phyloP scores from a whole-genome alignment of 2,888 invertebrate species.

The Thalpophila matura region DNA sequence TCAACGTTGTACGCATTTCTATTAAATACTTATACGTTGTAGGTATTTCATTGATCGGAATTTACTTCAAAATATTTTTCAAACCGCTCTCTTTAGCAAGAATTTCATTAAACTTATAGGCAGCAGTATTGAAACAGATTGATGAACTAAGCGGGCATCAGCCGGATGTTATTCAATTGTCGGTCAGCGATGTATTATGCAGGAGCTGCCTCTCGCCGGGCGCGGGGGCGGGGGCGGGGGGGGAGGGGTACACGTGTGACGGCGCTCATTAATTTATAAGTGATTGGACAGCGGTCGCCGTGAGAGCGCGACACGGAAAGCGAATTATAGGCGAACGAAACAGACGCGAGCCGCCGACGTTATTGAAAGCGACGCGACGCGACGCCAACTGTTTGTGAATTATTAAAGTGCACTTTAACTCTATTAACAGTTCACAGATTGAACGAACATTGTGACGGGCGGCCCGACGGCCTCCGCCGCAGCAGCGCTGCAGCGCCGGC shows the following conservation, averaged over 20 bases:
- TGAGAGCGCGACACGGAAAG: conserved; percentile 36
- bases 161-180: conserved; percentile 17
- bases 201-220: neutral
- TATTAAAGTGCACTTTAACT: conserved; percentile 1
- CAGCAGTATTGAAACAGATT: neutral
- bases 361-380: neutral
- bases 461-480: too few species aligned
- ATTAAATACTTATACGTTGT: too few species aligned
- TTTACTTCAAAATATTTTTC: too few species aligned
- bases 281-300: conserved; percentile 39
- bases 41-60: too few species aligned
- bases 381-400: neutral
- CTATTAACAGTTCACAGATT: neutral
- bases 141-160: neutral
- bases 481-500: too few species aligned
- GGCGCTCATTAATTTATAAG: conserved; percentile 40
- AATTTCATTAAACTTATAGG: neutral
- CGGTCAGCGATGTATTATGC: conserved; percentile 17
- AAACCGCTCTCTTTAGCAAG: too few species aligned
- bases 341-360: neutral
- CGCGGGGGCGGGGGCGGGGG: neutral
- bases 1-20: too few species aligned
- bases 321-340: conserved; percentile 32
- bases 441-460: neutral
- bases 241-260: neutral